A percentile compares a stretch with the other conserved stretches of the same genome.
These are phyloP conservation scores for Hyphantria cunea DNA, from an alignment of 1,140 invertebrate genomes.

Conservation along the genomic window DNA sequence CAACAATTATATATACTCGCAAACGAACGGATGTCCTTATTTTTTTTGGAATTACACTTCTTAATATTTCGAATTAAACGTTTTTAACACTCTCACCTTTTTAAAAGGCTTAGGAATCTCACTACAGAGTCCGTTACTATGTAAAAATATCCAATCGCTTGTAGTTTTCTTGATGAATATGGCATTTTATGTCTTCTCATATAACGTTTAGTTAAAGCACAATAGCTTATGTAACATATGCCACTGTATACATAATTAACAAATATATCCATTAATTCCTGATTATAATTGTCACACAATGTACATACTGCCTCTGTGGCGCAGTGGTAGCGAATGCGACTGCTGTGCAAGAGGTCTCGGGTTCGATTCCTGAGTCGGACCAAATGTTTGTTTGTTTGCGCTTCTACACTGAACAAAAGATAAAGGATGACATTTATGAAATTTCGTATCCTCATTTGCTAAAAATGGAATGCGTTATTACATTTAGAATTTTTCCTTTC, in stretches of 20 bases:
- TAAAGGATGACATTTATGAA: no score
- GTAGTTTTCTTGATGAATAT: background rate
- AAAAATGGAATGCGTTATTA: no score
- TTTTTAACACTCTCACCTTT: background rate
- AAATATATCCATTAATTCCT: background rate
- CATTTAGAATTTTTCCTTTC: no score
- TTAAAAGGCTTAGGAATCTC: no score
- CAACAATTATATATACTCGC: background rate
- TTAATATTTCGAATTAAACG: background rate
- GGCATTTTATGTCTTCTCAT: background rate
- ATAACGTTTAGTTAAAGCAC: background rate
- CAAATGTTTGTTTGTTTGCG: no score
- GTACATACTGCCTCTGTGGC: no score
- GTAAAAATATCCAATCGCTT: background rate
- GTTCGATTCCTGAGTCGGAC: no score
- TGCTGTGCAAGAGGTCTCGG: no score
- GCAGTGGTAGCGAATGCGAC: no score
- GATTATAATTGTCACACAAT: background rate
- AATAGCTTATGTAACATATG: background rate
- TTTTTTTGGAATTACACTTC: background rate
- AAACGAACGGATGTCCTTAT: background rate
- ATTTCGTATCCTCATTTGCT: no score
- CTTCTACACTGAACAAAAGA: no score
- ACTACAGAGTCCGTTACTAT: background rate
- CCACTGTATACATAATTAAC: background rate